Evolutionary conservation across 1,140 invertebrate genomes (phyloP).

Genomic region (Apocrypta bakeri): DNA sequence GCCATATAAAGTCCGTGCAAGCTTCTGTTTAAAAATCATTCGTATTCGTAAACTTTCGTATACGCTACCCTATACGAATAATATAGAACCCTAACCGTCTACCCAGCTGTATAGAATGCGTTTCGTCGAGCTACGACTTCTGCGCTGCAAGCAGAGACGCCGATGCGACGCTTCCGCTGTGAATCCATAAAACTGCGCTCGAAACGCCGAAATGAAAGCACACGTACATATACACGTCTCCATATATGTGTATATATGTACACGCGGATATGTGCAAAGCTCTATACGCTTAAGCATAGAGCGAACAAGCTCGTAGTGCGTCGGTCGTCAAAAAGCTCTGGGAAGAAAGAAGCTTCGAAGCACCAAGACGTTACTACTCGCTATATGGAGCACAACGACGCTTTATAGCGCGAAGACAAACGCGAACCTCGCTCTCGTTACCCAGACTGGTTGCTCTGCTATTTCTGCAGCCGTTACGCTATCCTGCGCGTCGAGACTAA

Average conservation of each 20-base stretch:
- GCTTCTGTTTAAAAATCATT: neutral
- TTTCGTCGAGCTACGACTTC: neutral
- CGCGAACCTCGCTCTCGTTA: neutral
- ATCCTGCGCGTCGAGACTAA: neutral
- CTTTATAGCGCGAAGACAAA: constrained; percentile 30
- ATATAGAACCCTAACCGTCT: neutral
- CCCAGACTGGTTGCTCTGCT: too few relatives aligned
- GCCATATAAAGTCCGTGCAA: neutral
- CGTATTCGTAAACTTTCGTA: neutral
- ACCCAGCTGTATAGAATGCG: neutral
- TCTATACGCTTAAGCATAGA: neutral
- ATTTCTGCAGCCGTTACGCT: neutral
- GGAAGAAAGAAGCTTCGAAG: constrained; percentile 1
- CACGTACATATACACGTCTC: neutral
- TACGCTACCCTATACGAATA: neutral
- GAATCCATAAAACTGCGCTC: constrained; percentile 26
- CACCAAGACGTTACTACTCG: neutral
- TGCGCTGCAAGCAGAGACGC: neutral
- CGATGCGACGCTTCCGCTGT: neutral
- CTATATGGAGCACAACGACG: neutral
- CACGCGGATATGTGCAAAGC: neutral
- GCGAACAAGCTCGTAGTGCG: neutral
- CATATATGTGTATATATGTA: neutral
- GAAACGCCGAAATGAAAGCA: constrained; percentile 30
- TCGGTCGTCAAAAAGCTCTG: constrained; percentile 30